Base-by-base conservation (phyloP, 2,113 vertebrate genomes). In the Cardinalis cardinalis region DNA sequence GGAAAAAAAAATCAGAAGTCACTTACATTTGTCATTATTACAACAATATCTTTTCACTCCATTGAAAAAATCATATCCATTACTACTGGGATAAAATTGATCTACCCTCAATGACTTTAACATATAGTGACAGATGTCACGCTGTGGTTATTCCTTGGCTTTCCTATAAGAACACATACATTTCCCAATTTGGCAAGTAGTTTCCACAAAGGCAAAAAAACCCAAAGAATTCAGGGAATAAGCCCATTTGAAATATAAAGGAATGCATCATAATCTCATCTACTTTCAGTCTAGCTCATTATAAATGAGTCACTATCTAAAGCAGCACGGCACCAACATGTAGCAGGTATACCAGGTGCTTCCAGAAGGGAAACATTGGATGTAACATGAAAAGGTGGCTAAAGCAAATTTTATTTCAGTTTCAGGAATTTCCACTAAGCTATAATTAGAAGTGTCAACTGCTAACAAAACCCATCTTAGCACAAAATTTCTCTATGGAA, bases 401-500 rank as follows among this genome's bases (percentile, higher is more conserved):
- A 88, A 96, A 93, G 41, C 12, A 91, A 85, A 29, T 46, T 79
- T 76, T 91, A 93, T 89, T 94, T 95, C 80, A 88, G 56, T 90
- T 75, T 88, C 19, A 29, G 65, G 69, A 92, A 53, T 88, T 94
- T 94, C 66, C 58, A 55, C 36, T 64, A 79, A 84, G 55, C 73
- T 96, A 66, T 93, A 95, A 95, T 72, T 87, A 94, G 83, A 74
- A n/a, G 56, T 77, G 56, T 49, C 59, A 93, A 53, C 73, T 81
- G 59, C 65, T 74, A 84, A 78, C 78, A 79, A 95, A 94, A 90
- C 82, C 13, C 8, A 29, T 17, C 43, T 63, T 78, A 74, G 55
- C 63, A 66, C 87, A 93, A 87, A 92, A 88, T 76, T 88, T 96
- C 77, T 92, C 95, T 83, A 92, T 95, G 95, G 94, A 92, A 94